phyloP scores from a whole-genome alignment of 2,797 vertebrate genomes.

The Mus minutoides region DNA sequence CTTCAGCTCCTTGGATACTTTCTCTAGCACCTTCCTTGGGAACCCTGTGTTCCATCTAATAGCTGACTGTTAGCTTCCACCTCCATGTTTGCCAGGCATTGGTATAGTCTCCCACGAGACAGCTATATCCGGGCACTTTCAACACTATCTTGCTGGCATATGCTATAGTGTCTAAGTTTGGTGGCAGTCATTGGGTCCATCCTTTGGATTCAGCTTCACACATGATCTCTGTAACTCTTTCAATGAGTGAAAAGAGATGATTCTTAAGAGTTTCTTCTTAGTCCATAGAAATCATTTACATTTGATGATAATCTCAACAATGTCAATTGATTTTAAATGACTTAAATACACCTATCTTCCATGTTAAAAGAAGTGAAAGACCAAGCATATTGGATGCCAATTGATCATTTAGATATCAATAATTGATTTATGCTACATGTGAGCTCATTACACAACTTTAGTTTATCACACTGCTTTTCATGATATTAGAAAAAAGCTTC shows the following conservation, averaged over 20 bases:
- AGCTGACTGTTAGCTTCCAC: no score
- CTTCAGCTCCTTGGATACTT: no score
- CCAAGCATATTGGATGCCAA: background rate
- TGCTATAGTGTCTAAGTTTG: no score
- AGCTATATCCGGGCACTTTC: no score
- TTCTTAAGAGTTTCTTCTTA: background rate
- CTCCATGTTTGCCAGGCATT: no score
- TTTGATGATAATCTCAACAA: background rate
- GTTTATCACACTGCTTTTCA: conserved; percentile 27
- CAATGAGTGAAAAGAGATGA: background rate
- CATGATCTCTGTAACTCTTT: no score
- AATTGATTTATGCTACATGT: conserved; percentile 68
- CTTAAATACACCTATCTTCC: background rate
- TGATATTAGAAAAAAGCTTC: background rate
- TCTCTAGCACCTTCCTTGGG: no score
- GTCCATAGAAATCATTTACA: background rate
- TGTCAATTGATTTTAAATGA: conserved; percentile 45
- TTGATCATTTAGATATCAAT: conserved; percentile 41
- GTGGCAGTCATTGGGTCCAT: no score
- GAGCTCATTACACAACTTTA: conserved; percentile 42
- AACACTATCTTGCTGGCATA: no score
- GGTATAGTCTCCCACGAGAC: no score
- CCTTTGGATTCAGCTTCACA: no score
- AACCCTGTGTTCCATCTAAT: no score
- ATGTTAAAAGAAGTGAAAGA: background rate